These are phyloP conservation scores for Cacatua alba DNA, from an alignment of 2,113 vertebrate genomes.

Conservation along the genomic window DNA sequence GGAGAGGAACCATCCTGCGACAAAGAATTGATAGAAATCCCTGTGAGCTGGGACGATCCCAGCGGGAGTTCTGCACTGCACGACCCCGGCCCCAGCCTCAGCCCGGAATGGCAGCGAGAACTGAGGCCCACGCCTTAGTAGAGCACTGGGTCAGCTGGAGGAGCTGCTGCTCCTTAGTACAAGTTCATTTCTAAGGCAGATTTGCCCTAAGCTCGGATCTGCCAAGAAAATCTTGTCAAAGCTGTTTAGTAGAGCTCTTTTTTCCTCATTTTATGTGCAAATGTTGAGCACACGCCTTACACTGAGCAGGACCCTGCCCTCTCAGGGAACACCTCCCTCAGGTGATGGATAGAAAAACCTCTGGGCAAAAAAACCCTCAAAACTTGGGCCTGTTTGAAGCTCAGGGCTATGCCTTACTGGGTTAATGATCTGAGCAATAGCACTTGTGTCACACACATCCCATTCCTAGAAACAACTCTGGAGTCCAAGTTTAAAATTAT, in stretches of 20 bases:
- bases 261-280: not conserved
- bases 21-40: accelerated
- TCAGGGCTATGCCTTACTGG: not conserved
- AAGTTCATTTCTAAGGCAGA: accelerated
- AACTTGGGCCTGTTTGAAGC: accelerated
- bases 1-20: not conserved
- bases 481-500: not conserved
- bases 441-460: not conserved
- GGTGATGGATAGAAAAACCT: accelerated
- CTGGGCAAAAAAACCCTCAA: too few species aligned
- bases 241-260: not conserved
- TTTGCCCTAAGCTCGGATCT: accelerated
- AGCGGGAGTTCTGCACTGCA: accelerated
- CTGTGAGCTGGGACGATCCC: not conserved
- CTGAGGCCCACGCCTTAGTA: not conserved
- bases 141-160: not conserved
- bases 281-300: accelerated
- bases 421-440: not conserved
- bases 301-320: accelerated
- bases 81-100: not conserved
- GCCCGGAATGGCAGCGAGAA: too few species aligned
- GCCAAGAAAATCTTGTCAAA: accelerated
- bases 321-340: not conserved
- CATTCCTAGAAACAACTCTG: not conserved
- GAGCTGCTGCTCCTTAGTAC: too few species aligned